Base-by-base conservation (phyloP, 2,113 vertebrate species). In the Axis porcinus region DNA sequence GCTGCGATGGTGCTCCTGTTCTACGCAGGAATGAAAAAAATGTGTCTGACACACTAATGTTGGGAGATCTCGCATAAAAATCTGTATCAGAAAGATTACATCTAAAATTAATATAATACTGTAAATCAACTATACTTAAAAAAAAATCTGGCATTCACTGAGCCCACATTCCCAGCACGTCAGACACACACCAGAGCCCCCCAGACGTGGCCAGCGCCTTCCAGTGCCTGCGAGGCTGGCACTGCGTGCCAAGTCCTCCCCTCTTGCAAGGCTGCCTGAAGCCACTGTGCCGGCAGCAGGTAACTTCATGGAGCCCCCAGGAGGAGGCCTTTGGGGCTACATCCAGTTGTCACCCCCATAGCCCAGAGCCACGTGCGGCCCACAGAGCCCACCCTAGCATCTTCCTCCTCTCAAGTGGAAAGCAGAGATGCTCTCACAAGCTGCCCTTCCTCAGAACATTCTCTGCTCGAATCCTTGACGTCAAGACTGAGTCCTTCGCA, bases 341-440 rank as follows among this genome's bases (percentile, higher is more conserved):
- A 7, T 36, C 45, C 78, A 16, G 45, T 4, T 10, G 16, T 19
- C 47, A 3, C 0, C 36, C 40, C 25, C 7, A 27, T 1, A 10
- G 89, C 64, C 50, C 64, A 5, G 64, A 40, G 30, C 89, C 16
- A 1, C 0, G 5, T 3, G 62, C 2, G 12, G 16, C 12, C 74
- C 47, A 8, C 5, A 43, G 1, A 15, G 55, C 33, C 19, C 23
- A 7, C 7, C 5, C 62, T 28, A 14, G 36, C 33, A 43, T 7
- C 30, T 28, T 9, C 2, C 1, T n/a, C n/a, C 64, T 87, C 33
- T 15, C 36, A 6, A 17, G 28, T 27, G 64, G n/a, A 74, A 45
- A 86, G 57, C 60, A 30, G 21, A 60, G 4, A 28, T 13, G 43
- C 70, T 67, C 76, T 78, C 16, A 5, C 8, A 12, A 47, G 58